phyloP scores from a whole-genome alignment of 2,113 vertebrate genomes.

The Corythoichthys intestinalis region DNA sequence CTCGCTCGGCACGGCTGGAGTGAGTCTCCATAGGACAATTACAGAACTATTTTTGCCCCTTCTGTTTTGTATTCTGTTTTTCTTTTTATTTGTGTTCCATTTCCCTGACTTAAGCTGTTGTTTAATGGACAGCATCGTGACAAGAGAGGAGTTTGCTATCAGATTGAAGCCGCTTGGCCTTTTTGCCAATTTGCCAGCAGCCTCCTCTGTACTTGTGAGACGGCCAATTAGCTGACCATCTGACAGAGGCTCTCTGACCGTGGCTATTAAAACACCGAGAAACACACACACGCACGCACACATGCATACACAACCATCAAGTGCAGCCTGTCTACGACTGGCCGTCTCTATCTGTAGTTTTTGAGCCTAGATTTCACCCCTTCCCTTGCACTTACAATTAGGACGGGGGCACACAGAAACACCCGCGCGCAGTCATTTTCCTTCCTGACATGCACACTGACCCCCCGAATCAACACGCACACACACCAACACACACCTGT shows the following conservation, averaged over 20 bases:
- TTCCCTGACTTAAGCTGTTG: slow-evolving; percentile 72
- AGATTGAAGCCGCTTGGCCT: slow-evolving; percentile 75
- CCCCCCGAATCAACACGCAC: slow-evolving; percentile 31
- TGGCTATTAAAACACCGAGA: slow-evolving; percentile 72
- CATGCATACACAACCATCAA: slow-evolving; percentile 20
- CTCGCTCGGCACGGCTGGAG: slow-evolving; percentile 59
- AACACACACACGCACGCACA: slow-evolving; percentile 21
- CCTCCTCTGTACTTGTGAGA: slow-evolving; percentile 76
- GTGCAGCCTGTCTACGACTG: slow-evolving; percentile 39
- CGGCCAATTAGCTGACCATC: slow-evolving; percentile 77
- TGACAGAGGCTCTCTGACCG: slow-evolving; percentile 74
- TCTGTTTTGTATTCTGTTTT: slow-evolving; percentile 68
- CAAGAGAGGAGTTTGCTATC: slow-evolving; percentile 72
- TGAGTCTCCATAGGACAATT: slow-evolving; percentile 66
- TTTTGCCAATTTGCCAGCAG: slow-evolving; percentile 75
- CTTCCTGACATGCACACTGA: slow-evolving; percentile 45
- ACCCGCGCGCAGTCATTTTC: slow-evolving; percentile 38
- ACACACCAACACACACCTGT: slow-evolving; percentile 1
- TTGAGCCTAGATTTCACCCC: slow-evolving; percentile 54
- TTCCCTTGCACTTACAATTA: slow-evolving; percentile 61
- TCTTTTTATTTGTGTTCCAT: slow-evolving; percentile 67
- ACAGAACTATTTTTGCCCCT: slow-evolving; percentile 60
- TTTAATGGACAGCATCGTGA: slow-evolving; percentile 75
- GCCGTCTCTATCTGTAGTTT: slow-evolving; percentile 55
- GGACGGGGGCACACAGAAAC: slow-evolving; percentile 12